These are phyloP conservation scores for Pipistrellus pygmaeus DNA, from an alignment of 2,797 vertebrate species.

Conservation along the genomic window DNA sequence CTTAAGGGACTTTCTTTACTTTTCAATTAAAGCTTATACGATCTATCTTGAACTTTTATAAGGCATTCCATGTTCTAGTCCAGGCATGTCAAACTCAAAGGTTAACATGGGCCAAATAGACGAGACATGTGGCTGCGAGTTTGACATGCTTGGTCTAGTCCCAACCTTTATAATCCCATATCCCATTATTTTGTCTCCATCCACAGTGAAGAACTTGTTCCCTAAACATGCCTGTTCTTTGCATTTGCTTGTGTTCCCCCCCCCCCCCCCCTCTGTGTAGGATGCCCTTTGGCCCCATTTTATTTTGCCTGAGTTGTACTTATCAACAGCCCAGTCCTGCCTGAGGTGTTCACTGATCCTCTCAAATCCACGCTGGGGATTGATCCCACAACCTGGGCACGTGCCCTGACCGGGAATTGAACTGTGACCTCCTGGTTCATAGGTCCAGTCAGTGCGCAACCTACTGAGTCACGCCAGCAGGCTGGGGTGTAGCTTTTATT, in stretches of 20 bases:
- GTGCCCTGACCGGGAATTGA: no score
- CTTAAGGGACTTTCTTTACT: conserved; percentile 37
- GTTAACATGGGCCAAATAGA: no score
- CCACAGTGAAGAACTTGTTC: not conserved
- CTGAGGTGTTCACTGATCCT: not conserved
- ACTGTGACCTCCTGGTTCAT: no score
- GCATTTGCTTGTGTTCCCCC: not conserved
- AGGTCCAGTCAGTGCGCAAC: no score
- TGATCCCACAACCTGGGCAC: no score
- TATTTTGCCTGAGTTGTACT: not conserved
- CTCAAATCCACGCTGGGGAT: no score
- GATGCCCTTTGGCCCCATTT: not conserved
- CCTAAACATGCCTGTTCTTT: not conserved
- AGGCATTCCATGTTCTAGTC: not conserved
- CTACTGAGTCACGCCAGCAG: no score
- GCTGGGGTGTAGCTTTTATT: not conserved
- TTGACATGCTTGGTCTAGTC: no score
- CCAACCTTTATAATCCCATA: not conserved
- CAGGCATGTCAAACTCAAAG: no score
- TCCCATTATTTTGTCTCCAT: not conserved
- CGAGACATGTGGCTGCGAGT: no score
- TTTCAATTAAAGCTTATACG: conserved; percentile 16
- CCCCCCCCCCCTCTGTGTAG: not conserved
- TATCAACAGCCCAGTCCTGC: not conserved
- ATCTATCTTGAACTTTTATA: not conserved